Conservation (phyloP, 2,113 vertebrate species). For the Irena cyanogastra region DNA sequence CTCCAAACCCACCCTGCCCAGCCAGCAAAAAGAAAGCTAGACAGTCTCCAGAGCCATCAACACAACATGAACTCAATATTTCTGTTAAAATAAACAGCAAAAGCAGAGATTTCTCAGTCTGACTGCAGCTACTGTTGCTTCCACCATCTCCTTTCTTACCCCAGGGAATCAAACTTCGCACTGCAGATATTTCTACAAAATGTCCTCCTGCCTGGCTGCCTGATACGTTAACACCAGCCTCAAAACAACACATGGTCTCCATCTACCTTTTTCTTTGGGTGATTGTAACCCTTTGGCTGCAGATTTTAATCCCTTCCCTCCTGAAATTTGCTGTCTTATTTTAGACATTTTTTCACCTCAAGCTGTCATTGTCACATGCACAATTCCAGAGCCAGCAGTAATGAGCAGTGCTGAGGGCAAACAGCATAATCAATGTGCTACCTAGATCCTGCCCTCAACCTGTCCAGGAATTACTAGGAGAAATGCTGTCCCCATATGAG, state of each 20-base stretch:
- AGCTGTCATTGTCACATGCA: not conserved
- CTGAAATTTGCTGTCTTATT: not conserved
- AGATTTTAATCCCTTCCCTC: not conserved
- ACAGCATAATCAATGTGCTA: not conserved
- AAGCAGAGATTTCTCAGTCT: not conserved
- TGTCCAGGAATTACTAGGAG: not conserved
- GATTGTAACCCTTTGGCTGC: not conserved
- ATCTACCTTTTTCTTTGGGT: not conserved
- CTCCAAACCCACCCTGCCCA: not conserved
- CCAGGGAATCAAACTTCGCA: not conserved
- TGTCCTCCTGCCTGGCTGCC: rapidly evolving
- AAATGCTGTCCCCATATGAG: not conserved
- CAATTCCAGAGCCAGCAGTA: not conserved
- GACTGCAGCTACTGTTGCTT: not conserved
- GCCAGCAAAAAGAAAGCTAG: not conserved
- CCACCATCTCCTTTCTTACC: not conserved
- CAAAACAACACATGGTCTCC: not conserved
- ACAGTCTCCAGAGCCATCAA: not conserved
- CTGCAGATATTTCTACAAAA: not conserved
- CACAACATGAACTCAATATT: not conserved
- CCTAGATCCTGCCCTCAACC: not conserved
- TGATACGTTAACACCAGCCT: not conserved
- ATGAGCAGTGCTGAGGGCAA: not conserved
- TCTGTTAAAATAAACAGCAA: not conserved
- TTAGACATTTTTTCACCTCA: not conserved